Evolutionary conservation across 2,888 invertebrate species (phyloP).

Genomic region (Toxonevra muliebris): DNA sequence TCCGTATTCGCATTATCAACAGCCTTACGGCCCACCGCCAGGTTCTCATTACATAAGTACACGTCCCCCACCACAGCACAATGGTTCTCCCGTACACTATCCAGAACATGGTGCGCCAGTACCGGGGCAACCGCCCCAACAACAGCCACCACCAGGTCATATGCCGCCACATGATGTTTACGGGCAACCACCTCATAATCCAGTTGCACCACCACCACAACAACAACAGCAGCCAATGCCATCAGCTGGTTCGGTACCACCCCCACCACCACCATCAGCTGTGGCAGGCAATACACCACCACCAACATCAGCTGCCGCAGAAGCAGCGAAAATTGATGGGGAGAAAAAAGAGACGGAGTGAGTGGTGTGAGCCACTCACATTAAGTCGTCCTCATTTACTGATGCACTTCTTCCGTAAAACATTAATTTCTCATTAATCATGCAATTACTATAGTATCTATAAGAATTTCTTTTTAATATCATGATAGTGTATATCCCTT

Average conservation of each 20-base stretch:
- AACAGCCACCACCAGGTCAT: constrained; percentile 48
- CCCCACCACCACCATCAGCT: constrained; percentile 37
- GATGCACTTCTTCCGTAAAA: too few relatives aligned
- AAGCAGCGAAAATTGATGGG: constrained; percentile 49
- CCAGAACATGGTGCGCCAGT: constrained; percentile 43
- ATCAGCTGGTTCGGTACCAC: constrained; percentile 35
- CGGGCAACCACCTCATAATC: constrained; percentile 39
- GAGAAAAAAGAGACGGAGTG: constrained; percentile 63
- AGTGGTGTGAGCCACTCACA: constrained; percentile 24
- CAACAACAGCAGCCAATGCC: constrained; percentile 30
- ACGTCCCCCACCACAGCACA: constrained; percentile 56
- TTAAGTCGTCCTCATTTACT: not conserved
- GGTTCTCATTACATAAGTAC: constrained; percentile 59
- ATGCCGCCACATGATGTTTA: constrained; percentile 38
- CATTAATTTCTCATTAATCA: too few relatives aligned
- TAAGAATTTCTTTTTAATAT: not conserved
- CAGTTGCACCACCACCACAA: constrained; percentile 37
- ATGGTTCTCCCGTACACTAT: constrained; percentile 43
- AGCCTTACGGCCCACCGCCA: constrained; percentile 60
- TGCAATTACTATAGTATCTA: not conserved
- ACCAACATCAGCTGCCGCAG: constrained; percentile 44
- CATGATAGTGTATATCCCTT: not conserved
- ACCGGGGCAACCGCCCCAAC: constrained; percentile 48
- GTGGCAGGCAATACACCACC: constrained; percentile 35
- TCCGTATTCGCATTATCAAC: constrained; percentile 63